phyloP scores from a whole-genome alignment of 1,140 invertebrate genomes.

The Drosophila jambulina region DNA sequence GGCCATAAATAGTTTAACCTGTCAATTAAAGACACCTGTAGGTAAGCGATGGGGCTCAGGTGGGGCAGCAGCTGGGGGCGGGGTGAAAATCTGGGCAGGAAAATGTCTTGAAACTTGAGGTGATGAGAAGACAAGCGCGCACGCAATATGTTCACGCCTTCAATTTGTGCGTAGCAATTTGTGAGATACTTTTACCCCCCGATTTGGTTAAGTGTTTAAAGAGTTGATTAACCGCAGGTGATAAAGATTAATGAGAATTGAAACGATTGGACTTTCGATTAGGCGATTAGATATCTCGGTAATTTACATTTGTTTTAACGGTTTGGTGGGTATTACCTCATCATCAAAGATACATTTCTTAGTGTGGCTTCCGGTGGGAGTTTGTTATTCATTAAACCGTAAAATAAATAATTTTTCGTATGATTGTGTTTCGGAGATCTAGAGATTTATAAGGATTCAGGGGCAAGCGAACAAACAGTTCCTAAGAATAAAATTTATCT shows the following conservation, averaged over 20 bases:
- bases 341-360: not conserved
- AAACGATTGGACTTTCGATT: conserved; percentile 5
- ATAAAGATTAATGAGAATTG: not conserved
- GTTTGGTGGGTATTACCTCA: not conserved
- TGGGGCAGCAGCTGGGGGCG: not conserved
- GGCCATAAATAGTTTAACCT: conserved; percentile 77
- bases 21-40: conserved; percentile 80
- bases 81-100: not conserved
- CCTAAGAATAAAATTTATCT: too few species aligned
- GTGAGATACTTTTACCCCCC: conserved; percentile 13
- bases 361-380: not conserved
- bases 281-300: not conserved
- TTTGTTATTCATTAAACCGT: not conserved
- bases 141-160: conserved; percentile 52
- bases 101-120: conserved; percentile 12
- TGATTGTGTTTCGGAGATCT: too few species aligned
- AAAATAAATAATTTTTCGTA: too few species aligned
- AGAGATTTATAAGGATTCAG: too few species aligned
- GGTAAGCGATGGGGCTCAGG: conserved; percentile 13
- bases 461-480: too few species aligned
- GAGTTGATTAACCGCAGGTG: conserved; percentile 3
- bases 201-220: conserved; percentile 2
- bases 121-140: conserved; percentile 16
- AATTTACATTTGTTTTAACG: not conserved
- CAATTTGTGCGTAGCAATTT: conserved; percentile 17